Evolutionary conservation across 2,113 vertebrate species (phyloP).

Genomic region (Gopherus evgoodei): DNA sequence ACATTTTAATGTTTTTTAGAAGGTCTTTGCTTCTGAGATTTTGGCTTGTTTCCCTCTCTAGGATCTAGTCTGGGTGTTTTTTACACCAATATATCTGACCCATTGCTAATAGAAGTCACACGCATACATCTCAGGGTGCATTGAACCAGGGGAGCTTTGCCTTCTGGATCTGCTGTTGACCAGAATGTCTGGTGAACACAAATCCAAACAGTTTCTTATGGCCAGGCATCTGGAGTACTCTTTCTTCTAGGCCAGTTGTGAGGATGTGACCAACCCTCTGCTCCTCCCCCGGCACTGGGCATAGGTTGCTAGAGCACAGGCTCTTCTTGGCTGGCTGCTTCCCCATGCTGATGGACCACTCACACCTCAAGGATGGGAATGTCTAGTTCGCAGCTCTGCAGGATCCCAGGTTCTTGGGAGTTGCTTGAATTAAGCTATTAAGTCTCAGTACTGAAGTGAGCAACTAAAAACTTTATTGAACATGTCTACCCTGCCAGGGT

Average conservation of each 20-base stretch:
- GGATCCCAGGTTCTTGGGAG: neutral
- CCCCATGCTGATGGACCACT: neutral
- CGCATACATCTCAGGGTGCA: neutral
- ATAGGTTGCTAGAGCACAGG: neutral
- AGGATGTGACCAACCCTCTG: neutral
- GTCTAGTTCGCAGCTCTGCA: neutral
- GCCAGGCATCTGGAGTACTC: neutral
- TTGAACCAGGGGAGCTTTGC: neutral
- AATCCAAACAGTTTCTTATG: neutral
- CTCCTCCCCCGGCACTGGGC: neutral
- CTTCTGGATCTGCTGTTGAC: neutral
- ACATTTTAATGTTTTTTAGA: too few relatives aligned
- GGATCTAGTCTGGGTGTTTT: neutral
- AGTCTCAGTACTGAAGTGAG: neutral
- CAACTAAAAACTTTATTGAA: neutral
- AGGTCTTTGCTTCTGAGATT: neutral
- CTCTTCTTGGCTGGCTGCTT: neutral
- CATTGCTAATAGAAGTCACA: neutral
- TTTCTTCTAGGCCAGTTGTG: neutral
- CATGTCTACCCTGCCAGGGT: neutral
- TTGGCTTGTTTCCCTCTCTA: neutral
- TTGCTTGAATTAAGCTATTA: neutral
- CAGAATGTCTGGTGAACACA: neutral
- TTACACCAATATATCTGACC: neutral
- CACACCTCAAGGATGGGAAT: neutral